These are phyloP conservation scores for Alviniconcha strummeri DNA, from an alignment of 2,888 invertebrate species.

Conservation along the genomic window DNA sequence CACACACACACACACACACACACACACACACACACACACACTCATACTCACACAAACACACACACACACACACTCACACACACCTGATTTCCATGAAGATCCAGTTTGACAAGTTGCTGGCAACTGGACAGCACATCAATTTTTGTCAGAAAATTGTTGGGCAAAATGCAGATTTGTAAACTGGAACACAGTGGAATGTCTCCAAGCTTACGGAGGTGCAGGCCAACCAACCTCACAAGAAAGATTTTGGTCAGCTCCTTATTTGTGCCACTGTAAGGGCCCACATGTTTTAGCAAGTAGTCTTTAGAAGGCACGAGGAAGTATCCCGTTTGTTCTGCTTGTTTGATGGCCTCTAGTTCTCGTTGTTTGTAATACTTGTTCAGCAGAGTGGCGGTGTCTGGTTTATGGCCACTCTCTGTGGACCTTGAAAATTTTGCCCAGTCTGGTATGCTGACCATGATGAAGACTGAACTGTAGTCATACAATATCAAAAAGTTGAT, in stretches of 20 bases:
- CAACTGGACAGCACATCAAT: conserved; percentile 67
- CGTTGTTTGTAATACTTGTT: conserved; percentile 63
- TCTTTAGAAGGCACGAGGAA: conserved; percentile 58
- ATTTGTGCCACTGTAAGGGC: conserved; percentile 41
- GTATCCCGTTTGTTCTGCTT: conserved; percentile 66
- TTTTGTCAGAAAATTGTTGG: conserved; percentile 68
- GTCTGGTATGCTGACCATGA: conserved; percentile 70
- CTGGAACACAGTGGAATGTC: conserved; percentile 65
- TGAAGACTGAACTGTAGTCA: neutral
- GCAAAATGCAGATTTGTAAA: conserved; percentile 64
- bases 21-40: neutral
- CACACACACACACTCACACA: neutral
- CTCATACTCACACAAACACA: conserved; percentile 2
- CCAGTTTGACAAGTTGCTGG: conserved; percentile 68
- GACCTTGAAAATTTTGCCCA: conserved; percentile 66
- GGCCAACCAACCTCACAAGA: conserved; percentile 55
- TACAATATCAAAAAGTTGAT: neutral
- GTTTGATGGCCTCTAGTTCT: conserved; percentile 63
- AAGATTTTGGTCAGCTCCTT: conserved; percentile 56
- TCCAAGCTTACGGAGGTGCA: conserved; percentile 66
- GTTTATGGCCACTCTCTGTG: conserved; percentile 49
- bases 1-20: neutral
- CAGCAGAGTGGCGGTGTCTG: conserved; percentile 42
- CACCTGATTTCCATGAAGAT: conserved; percentile 55
- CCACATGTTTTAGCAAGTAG: conserved; percentile 57